Percentiles rank a stretch among this genome's conserved stretches.
Evolutionary conservation across 2,797 vertebrate genomes (phyloP).

Genomic region (Meda fulgida): DNA sequence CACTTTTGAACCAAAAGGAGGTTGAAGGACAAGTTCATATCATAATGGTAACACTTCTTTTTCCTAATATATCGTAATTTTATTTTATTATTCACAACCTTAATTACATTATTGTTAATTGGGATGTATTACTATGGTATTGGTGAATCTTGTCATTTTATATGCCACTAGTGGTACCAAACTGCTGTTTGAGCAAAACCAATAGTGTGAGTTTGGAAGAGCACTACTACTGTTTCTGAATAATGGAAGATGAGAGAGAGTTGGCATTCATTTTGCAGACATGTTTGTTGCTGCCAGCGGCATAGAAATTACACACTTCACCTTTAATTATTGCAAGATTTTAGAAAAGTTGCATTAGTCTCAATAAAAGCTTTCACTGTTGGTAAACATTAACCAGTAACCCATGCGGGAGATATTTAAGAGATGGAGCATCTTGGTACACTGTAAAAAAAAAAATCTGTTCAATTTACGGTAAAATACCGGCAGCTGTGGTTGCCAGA

Average conservation of each 20-base stretch:
- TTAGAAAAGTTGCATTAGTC: not conserved
- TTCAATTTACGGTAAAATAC: too few species aligned
- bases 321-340: not conserved
- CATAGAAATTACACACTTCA: not conserved
- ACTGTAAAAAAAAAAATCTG: too few species aligned
- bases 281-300: not conserved
- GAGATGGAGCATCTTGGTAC: not conserved
- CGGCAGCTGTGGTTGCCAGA: too few species aligned
- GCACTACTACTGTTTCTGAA: conserved; percentile 1
- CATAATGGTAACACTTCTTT: not conserved
- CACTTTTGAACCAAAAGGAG: not conserved
- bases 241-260: not conserved
- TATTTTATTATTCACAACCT: not conserved
- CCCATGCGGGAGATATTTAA: not conserved
- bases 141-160: not conserved
- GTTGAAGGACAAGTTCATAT: not conserved
- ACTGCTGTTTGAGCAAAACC: not conserved
- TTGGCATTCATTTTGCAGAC: conserved; percentile 12
- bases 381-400: not conserved
- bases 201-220: not conserved
- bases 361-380: not conserved
- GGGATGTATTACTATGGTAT: not conserved
- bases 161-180: not conserved
- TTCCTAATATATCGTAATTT: not conserved
- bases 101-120: not conserved